Conservation (phyloP, 1,140 invertebrate species). For the Dryas iulia region DNA sequence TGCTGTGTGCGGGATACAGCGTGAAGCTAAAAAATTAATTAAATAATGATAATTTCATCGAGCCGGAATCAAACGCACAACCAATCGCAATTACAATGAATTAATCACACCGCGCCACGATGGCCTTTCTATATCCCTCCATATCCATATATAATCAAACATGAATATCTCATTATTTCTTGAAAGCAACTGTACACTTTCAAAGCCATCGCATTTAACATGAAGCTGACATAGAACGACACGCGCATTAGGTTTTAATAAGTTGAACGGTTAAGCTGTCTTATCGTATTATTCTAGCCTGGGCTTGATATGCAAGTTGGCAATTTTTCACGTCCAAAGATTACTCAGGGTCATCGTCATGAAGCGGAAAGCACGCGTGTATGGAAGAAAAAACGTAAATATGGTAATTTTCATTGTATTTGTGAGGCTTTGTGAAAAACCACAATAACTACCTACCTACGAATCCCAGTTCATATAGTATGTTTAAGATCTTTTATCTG, state of each 20-base stretch:
- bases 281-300: conserved; percentile 22
- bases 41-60: too few relatives aligned
- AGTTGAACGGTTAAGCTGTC: neutral
- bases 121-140: too few relatives aligned
- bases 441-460: neutral
- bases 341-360: conserved; percentile 11
- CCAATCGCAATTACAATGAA: too few relatives aligned
- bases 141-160: neutral
- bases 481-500: neutral
- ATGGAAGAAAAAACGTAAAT: neutral
- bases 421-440: conserved; percentile 4
- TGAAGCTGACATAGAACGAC: neutral
- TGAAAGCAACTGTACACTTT: conserved; percentile 13
- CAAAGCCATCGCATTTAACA: neutral
- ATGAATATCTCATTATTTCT: neutral
- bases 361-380: neutral
- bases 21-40: too few relatives aligned
- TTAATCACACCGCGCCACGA: too few relatives aligned
- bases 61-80: too few relatives aligned
- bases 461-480: too few relatives aligned
- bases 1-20: too few relatives aligned
- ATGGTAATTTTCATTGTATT: conserved; percentile 20
- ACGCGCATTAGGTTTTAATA: conserved; percentile 15
- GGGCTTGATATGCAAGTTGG: neutral
- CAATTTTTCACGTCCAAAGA: conserved; percentile 15